Conservation (phyloP, 2,797 vertebrate species). For the Natrix natrix region DNA sequence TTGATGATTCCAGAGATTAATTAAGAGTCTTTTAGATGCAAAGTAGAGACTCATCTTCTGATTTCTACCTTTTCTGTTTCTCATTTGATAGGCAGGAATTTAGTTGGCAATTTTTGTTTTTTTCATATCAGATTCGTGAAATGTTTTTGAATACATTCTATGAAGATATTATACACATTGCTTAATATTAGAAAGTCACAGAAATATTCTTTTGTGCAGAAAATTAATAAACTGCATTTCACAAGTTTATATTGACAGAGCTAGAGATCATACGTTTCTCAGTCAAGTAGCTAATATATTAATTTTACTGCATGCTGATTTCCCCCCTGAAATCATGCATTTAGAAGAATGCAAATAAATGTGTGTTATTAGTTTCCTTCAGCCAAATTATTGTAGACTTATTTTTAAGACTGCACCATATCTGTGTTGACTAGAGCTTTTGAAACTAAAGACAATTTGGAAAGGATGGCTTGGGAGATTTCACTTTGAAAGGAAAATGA, state of each 20-base stretch:
- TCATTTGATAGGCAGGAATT: neutral
- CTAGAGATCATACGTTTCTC: neutral
- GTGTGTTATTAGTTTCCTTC: neutral
- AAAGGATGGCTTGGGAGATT: neutral
- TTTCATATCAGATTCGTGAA: neutral
- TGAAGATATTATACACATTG: neutral
- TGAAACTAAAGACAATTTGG: neutral
- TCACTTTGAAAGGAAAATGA: neutral
- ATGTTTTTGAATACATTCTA: neutral
- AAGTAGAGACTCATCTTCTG: neutral
- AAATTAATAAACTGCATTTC: neutral
- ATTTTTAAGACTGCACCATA: neutral
- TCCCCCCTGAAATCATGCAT: neutral
- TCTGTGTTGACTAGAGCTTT: neutral
- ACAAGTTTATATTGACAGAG: neutral
- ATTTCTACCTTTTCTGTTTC: neutral
- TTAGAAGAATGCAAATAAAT: neutral
- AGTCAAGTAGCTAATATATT: neutral
- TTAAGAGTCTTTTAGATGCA: neutral
- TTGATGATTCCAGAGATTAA: neutral
- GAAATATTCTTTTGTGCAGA: neutral
- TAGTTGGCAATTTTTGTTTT: neutral
- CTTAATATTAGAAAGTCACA: neutral
- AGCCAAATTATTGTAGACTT: neutral
- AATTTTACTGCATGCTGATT: neutral